Evolutionary conservation across 1,140 invertebrate species (phyloP).

Genomic region (Eumeta japonica): DNA sequence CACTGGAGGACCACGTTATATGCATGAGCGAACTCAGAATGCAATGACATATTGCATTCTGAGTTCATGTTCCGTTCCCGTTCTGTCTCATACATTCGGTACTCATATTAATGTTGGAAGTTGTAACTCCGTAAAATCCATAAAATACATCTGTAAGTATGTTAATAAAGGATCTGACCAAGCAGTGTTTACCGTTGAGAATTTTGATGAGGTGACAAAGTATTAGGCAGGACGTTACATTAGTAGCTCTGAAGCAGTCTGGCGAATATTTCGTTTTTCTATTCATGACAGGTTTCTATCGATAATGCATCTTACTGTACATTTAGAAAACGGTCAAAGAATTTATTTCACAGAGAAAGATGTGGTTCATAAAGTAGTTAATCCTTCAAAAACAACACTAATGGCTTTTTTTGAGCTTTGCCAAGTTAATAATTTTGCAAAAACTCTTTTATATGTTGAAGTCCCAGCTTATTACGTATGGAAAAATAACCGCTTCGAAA

Average conservation of each 20-base stretch:
- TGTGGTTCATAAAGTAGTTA: constrained; percentile 27
- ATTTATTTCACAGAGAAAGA: too few relatives aligned
- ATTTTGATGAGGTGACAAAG: constrained; percentile 18
- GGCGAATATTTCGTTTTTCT: too few relatives aligned
- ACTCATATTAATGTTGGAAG: too few relatives aligned
- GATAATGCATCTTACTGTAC: constrained; percentile 39
- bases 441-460: constrained; percentile 37
- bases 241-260: constrained; percentile 46
- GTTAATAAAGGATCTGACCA: constrained; percentile 45
- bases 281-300: too few relatives aligned
- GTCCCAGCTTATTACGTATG: too few relatives aligned
- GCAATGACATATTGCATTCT: constrained; percentile 19
- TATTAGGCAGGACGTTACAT: constrained; percentile 31
- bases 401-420: constrained; percentile 39
- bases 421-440: too few relatives aligned
- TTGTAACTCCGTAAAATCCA: too few relatives aligned
- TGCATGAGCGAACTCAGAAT: too few relatives aligned
- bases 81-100: constrained; percentile 55
- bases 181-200: constrained; percentile 25
- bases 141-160: too few relatives aligned
- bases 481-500: too few relatives aligned
- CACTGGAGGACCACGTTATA: constrained; percentile 17
- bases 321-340: too few relatives aligned
- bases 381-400: constrained; percentile 31
- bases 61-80: constrained; percentile 23